Base-by-base conservation (phyloP, 2,888 invertebrate species). In the Tridacna gigas region DNA sequence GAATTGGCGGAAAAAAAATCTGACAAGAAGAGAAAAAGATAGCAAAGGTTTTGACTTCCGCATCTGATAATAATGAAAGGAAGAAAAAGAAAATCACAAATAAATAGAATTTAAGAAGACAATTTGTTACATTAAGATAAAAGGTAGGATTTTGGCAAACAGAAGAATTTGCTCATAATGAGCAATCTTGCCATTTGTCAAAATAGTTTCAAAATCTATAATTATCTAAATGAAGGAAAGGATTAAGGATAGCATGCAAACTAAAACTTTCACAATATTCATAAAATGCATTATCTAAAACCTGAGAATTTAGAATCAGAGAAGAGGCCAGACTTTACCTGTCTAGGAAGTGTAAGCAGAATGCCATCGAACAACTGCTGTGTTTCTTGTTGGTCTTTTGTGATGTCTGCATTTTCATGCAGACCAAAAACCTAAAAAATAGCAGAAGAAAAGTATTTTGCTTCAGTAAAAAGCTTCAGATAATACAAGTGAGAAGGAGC, bases 381-480 rank as follows among this genome's bases (percentile, higher is more conserved):
- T 0, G 98, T 97, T 84, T 95, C 94, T 67, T 95, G 93, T 76
- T 94, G 94, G 79, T 94, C 94, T 82, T 95, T 94, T 45, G 93
- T 92, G 79, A 95, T 93, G 84, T 95, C 94, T 26, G 95, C 94
- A 89, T 95, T 95, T 85, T 94, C 94, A 90, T 95, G 94, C 5
- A 95, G 86, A 25, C 95, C 95, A 92, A 94, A 95, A n/a, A 94
- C 94, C 94, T 94, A 84, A 74, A 74, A 37, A 7, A 37, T n/a
- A n/a, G n/a, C n/a, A n/a, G n/a, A n/a, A 26, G 11, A 22, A 65
- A 65, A 11, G 60, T 60, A 5, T n/a, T 11, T 18, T 51, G 51
- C 11, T 51, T 13, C 11, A 13, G 18, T 13, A 51, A 51, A 51
- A 18, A 11, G 11, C 51, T 51, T 51, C 18, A 13, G 51, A 51